Conservation (phyloP, 2,888 invertebrate genomes). For the Drosophila tanythrix region DNA sequence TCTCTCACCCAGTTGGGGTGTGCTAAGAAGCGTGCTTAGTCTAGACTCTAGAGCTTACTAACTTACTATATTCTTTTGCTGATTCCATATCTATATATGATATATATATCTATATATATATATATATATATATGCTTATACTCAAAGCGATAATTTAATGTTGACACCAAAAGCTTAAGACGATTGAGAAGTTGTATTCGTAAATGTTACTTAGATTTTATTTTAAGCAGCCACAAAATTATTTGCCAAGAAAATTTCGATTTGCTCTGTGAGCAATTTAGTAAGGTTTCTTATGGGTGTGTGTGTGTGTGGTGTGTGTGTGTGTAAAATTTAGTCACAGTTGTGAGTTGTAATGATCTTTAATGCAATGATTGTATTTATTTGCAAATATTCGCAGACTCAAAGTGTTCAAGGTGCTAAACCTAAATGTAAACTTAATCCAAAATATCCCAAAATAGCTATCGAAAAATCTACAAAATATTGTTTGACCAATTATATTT, state of each 20-base stretch:
- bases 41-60: conserved; percentile 54
- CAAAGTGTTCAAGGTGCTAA: conserved; percentile 39
- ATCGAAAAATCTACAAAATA: conserved; percentile 47
- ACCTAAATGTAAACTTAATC: conserved; percentile 65
- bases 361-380: conserved; percentile 59
- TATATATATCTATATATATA: not conserved
- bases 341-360: conserved; percentile 63
- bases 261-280: conserved; percentile 62
- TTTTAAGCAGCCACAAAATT: conserved; percentile 82
- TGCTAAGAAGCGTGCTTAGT: conserved; percentile 74
- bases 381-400: conserved; percentile 55
- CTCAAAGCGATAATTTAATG: conserved; percentile 44
- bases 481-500: conserved; percentile 22
- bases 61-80: conserved; percentile 18
- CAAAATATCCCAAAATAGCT: conserved; percentile 65
- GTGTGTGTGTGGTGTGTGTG: conserved; percentile 35
- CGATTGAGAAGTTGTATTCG: conserved; percentile 28
- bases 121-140: conserved; percentile 26
- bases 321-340: conserved; percentile 66
- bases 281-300: conserved; percentile 31
- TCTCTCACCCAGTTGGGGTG: conserved; percentile 38
- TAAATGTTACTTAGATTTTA: conserved; percentile 45
- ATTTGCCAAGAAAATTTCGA: conserved; percentile 46
- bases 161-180: conserved; percentile 65
- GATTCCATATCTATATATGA: conserved; percentile 9